These are phyloP conservation scores for Eriocheir sinensis DNA, from an alignment of 1,140 invertebrate species.

Conservation along the genomic window DNA sequence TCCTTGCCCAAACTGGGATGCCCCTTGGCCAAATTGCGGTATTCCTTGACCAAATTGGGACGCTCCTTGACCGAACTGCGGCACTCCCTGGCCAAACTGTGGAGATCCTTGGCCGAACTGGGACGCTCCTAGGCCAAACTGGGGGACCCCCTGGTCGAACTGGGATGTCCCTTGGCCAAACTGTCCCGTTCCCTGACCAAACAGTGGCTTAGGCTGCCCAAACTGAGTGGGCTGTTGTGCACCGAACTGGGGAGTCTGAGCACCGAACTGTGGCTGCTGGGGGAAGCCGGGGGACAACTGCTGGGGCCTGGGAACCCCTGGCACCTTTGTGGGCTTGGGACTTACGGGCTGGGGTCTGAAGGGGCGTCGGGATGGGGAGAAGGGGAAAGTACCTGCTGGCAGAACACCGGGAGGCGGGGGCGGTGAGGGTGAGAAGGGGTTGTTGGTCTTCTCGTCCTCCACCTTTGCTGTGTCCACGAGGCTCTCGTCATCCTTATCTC, in stretches of 20 bases:
- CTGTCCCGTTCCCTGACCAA: constrained; percentile 65
- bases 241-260: constrained; percentile 64
- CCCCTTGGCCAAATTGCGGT: neutral
- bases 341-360: constrained; percentile 26
- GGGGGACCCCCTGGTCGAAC: neutral
- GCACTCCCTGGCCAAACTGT: neutral
- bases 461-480: constrained; percentile 49
- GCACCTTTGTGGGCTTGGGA: constrained; percentile 27
- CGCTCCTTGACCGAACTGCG: neutral
- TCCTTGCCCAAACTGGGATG: neutral
- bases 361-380: neutral
- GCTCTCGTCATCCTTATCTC: constrained; percentile 65
- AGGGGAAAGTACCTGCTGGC: constrained; percentile 51
- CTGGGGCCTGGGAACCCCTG: constrained; percentile 44
- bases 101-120: neutral
- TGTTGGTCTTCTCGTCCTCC: neutral
- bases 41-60: neutral
- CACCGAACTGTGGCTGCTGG: constrained; percentile 70
- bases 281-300: constrained; percentile 56
- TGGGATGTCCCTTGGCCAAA: neutral
- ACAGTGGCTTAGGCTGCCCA: neutral
- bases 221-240: constrained; percentile 42
- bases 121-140: neutral
- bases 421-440: neutral
- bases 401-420: neutral